phyloP scores from a whole-genome alignment of 2,113 vertebrate genomes.

The Tursiops truncatus region DNA sequence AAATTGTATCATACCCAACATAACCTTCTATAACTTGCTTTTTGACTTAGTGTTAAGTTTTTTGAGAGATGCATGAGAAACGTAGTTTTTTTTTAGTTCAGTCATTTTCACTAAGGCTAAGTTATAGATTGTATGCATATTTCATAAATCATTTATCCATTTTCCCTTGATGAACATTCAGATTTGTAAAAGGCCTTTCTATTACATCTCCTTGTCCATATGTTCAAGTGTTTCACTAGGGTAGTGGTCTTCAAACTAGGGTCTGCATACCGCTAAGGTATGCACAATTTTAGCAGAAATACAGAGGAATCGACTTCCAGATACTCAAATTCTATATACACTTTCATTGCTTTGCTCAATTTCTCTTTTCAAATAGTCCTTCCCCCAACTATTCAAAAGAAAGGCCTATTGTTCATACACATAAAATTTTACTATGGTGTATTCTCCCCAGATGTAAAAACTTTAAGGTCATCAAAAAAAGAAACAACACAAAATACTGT shows the following conservation, averaged over 20 bases:
- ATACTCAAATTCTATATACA: not conserved
- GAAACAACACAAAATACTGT: not conserved
- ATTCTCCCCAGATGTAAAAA: not conserved
- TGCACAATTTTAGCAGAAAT: not conserved
- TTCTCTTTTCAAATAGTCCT: not conserved
- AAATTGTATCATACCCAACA: not conserved
- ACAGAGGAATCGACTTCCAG: not conserved
- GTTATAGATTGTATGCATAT: not conserved
- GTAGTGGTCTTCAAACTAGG: too few relatives aligned
- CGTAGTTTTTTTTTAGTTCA: not conserved
- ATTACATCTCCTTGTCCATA: not conserved
- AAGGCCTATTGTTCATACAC: not conserved
- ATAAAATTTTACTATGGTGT: not conserved
- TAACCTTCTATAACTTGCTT: not conserved
- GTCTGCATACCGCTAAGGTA: not conserved
- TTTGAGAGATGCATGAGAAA: not conserved
- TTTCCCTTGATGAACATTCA: not conserved
- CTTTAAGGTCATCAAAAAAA: not conserved
- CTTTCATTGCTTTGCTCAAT: not conserved
- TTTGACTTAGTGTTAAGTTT: not conserved
- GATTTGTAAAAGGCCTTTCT: not conserved
- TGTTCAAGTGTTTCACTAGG: not conserved
- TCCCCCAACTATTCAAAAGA: not conserved
- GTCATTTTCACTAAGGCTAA: not conserved
- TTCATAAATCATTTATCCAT: not conserved